Evolutionary conservation across 2,888 invertebrate genomes (phyloP), one percentile per base, ranked within the genome.

Genomic region (Acleris emargana): DNA sequence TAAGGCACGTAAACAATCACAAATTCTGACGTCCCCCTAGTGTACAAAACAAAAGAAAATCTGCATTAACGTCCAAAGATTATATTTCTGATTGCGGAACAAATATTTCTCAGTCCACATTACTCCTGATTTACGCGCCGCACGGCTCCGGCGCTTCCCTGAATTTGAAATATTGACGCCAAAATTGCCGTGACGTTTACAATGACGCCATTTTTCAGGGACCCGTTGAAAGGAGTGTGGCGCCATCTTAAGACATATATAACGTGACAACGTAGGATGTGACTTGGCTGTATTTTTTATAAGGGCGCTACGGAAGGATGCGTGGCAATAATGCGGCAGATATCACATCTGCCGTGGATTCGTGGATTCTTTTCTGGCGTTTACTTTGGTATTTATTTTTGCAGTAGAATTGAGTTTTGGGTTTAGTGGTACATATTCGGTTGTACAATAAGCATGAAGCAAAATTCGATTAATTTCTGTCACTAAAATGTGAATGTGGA

Each of bases 151-250:
- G 16, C 38, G 49, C 62, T 49, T 59, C 47, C 57, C 52, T 53
- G 45, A 52, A 61, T 52, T 60, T 66, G 61, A 66, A 66, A 66
- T 66, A 66, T 61, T 66, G 66, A 57, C 51, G 66, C 45, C 47
- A 47, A 57, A 66, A 66, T 66, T 66, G 66, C 55, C 52, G 61
- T 61, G 66, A 66, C 66, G 47, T 51, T 28, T 47, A 66, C 60
- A 52, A 55, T 60, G 57, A 45, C 45, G 38, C n/a, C 51, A 50
- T 61, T 61, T 66, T 54, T 64, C 49, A 45, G 45, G 5, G 47
- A 38, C 45, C 49, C 55, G 38, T 11, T 64, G 64, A 64, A 64
- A 64, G 47, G 53, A 28, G 43, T 43, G 42, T 38, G 38, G 38
- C 38, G 11, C 49, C 45, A 45, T 45, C 17, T 45, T 45, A 7